phyloP scores from a whole-genome alignment of 1,140 invertebrate genomes.

The Pinna nobilis region DNA sequence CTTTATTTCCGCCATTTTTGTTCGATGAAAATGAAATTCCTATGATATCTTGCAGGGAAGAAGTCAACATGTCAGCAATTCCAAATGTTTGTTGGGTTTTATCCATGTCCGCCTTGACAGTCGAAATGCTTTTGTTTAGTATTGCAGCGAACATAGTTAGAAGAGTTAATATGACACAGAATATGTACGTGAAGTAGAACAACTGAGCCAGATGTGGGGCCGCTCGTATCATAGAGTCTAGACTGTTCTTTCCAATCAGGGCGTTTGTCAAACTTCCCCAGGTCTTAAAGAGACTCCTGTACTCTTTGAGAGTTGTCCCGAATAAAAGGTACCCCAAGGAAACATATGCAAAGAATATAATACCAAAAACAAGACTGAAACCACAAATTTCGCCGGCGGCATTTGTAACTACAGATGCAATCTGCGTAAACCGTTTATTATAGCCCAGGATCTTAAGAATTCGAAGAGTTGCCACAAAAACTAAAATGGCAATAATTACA shows the following conservation, averaged over 20 bases:
- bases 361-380: conserved; percentile 59
- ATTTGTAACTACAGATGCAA: conserved; percentile 39
- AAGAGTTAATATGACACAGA: conserved; percentile 49
- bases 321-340: conserved; percentile 52
- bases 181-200: conserved; percentile 49
- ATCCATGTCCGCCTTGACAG: conserved; percentile 25
- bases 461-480: conserved; percentile 49
- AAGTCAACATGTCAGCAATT: conserved; percentile 40
- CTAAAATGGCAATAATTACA: conserved; percentile 36
- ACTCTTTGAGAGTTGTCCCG: conserved; percentile 37
- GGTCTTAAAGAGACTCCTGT: conserved; percentile 45
- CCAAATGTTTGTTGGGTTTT: conserved; percentile 38
- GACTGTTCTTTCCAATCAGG: conserved; percentile 55
- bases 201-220: conserved; percentile 36
- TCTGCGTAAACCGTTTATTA: conserved; percentile 49
- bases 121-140: conserved; percentile 43
- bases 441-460: conserved; percentile 52
- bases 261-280: conserved; percentile 51
- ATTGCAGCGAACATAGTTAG: conserved; percentile 55
- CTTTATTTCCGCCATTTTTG: background rate
- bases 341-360: conserved; percentile 58
- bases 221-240: conserved; percentile 33
- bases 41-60: conserved; percentile 32
- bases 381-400: conserved; percentile 47
- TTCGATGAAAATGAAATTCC: conserved; percentile 19